Conservation (phyloP, 1,140 invertebrate genomes). For the Aleiodes sp. region DNA sequence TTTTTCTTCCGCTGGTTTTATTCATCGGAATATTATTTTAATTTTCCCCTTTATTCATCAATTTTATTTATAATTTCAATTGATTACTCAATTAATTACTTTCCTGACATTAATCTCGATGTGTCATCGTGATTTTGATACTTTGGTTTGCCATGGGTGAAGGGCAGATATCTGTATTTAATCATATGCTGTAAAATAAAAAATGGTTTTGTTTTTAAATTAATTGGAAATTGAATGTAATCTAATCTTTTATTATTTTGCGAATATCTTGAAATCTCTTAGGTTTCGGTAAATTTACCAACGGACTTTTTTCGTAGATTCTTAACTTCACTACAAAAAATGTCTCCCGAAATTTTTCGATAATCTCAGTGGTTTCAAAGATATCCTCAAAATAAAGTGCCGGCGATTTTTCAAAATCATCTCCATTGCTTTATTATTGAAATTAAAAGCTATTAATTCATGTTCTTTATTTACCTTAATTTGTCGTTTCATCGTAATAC, state of each 20-base stretch:
- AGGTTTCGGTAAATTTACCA: too few relatives aligned
- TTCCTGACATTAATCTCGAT: neutral
- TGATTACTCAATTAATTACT: constrained; percentile 64
- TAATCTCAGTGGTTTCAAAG: too few relatives aligned
- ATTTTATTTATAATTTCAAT: constrained; percentile 45
- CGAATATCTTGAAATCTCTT: too few relatives aligned
- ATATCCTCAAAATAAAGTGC: too few relatives aligned
- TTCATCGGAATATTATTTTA: neutral
- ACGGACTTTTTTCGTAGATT: too few relatives aligned
- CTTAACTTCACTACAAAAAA: too few relatives aligned
- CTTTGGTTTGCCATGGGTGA: constrained; percentile 96
- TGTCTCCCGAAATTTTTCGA: too few relatives aligned
- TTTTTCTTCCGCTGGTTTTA: neutral
- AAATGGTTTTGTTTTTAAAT: constrained; percentile 36
- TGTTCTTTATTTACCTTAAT: constrained; percentile 82
- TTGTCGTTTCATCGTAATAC: constrained; percentile 99
- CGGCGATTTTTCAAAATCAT: too few relatives aligned
- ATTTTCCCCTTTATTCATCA: neutral
- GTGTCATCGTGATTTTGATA: constrained; percentile 77
- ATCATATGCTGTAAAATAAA: constrained; percentile 95
- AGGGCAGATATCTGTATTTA: constrained; percentile 98
- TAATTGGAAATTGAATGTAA: constrained; percentile 18
- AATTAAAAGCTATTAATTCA: constrained; percentile 6
- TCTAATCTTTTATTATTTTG: neutral
- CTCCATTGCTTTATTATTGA: constrained; percentile 7